A percentile compares a stretch with the other conserved stretches of the same genome.
Conservation (phyloP, 2,113 vertebrate genomes). For the Apodemus speciosus region DNA sequence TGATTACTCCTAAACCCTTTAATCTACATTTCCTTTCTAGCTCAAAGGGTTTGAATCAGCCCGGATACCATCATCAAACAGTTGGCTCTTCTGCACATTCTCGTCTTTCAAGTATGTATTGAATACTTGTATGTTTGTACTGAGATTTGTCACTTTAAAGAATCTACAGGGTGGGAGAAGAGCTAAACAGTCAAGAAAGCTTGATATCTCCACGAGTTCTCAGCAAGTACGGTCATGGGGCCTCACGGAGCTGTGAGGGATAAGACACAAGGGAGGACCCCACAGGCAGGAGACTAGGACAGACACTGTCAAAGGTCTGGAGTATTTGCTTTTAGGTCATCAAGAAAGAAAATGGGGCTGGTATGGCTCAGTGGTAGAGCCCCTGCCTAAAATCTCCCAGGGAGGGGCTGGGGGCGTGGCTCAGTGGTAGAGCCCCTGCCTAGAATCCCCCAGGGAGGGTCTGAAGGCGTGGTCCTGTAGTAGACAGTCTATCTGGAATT, state of each 20-base stretch:
- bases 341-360: not conserved
- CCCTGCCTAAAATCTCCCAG: not conserved
- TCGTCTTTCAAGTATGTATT: not conserved
- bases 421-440: not conserved
- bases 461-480: not conserved
- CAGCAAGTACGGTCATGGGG: not conserved
- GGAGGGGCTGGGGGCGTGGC: not conserved
- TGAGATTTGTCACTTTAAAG: not conserved
- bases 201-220: not conserved
- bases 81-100: not conserved
- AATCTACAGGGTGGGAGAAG: not conserved
- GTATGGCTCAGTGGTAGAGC: not conserved
- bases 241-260: not conserved
- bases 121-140: not conserved
- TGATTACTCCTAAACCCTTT: not conserved
- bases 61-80: not conserved
- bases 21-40: not conserved
- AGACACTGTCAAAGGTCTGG: not conserved
- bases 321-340: not conserved
- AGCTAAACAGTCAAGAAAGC: not conserved
- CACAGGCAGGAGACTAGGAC: accelerated
- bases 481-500: not conserved
- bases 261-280: not conserved
- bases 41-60: not conserved
- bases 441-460: not conserved